Evolutionary conservation across 1,140 invertebrate genomes (phyloP).

Genomic region (Drosophila micromelanica): DNA sequence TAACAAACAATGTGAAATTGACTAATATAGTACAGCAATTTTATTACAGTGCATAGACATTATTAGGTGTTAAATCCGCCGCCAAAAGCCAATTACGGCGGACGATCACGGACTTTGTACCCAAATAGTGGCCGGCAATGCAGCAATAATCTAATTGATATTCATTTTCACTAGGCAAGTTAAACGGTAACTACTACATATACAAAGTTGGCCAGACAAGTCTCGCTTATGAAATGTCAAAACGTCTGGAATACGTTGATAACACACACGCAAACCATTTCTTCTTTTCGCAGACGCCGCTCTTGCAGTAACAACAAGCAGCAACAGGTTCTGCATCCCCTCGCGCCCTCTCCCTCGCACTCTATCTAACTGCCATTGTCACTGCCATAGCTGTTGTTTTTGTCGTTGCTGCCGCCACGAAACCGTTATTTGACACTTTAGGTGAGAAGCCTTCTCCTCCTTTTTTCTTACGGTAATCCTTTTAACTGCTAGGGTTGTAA

Average conservation of each 20-base stretch:
- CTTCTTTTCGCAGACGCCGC: constrained; percentile 25
- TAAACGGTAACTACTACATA: background rate
- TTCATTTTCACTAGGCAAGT: constrained; percentile 2
- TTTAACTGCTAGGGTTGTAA: no score
- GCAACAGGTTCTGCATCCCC: constrained; percentile 50
- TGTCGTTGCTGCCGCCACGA: constrained; percentile 18
- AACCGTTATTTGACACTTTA: constrained; percentile 7
- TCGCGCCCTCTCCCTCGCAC: background rate
- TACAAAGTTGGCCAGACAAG: background rate
- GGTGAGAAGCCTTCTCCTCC: constrained; percentile 6
- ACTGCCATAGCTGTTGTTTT: background rate
- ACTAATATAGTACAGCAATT: constrained; percentile 13
- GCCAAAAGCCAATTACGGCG: constrained; percentile 1
- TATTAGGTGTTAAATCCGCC: background rate
- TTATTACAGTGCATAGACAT: background rate
- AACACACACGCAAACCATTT: constrained; percentile 20
- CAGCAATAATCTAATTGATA: background rate
- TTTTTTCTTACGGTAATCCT: no score
- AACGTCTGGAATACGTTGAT: constrained; percentile 44
- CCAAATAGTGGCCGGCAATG: constrained; percentile 28
- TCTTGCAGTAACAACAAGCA: constrained; percentile 9
- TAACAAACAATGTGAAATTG: background rate
- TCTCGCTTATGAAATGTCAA: constrained; percentile 10
- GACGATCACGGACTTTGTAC: constrained; percentile 39
- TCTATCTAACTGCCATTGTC: background rate